Evolutionary conservation across 2,888 invertebrate species (phyloP).

Genomic region (Pandemis corylana): DNA sequence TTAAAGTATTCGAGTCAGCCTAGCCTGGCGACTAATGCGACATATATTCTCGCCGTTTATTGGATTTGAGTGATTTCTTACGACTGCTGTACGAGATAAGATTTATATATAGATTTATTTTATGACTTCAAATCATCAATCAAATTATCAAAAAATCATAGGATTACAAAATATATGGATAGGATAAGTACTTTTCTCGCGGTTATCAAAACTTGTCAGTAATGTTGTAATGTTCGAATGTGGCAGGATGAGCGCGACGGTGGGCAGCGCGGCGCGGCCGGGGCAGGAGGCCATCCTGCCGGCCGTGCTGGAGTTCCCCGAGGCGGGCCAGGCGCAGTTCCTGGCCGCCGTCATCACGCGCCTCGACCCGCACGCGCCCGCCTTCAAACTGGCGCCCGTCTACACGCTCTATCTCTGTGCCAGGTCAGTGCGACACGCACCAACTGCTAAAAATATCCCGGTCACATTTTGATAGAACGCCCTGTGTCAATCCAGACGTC

Average conservation of each 20-base stretch:
- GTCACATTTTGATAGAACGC: not conserved
- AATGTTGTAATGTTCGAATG: not conserved
- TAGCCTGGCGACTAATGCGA: not conserved
- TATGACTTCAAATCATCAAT: too few relatives aligned
- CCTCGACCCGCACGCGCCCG: slow-evolving; percentile 94
- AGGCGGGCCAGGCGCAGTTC: slow-evolving; percentile 97
- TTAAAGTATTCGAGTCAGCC: not conserved
- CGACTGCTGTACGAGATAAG: not conserved
- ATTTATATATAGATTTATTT: too few relatives aligned
- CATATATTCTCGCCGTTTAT: not conserved
- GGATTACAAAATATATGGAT: too few relatives aligned
- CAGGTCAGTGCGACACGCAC: slow-evolving; percentile 78
- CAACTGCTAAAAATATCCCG: not conserved
- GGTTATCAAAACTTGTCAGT: not conserved
- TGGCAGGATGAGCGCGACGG: slow-evolving; percentile 60
- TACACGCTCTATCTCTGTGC: slow-evolving; percentile 98
- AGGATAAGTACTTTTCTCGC: too few relatives aligned
- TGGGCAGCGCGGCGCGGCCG: slow-evolving; percentile 64
- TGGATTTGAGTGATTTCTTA: not conserved
- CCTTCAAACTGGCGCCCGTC: slow-evolving; percentile 98
- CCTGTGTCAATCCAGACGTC: not conserved
- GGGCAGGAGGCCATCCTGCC: slow-evolving; percentile 96
- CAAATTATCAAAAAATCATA: not conserved
- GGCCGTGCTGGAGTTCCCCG: slow-evolving; percentile 97
- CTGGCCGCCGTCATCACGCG: slow-evolving; percentile 94